Evolutionary conservation across 2,113 vertebrate genomes (phyloP).

Genomic region (Edolisoma coerulescens): DNA sequence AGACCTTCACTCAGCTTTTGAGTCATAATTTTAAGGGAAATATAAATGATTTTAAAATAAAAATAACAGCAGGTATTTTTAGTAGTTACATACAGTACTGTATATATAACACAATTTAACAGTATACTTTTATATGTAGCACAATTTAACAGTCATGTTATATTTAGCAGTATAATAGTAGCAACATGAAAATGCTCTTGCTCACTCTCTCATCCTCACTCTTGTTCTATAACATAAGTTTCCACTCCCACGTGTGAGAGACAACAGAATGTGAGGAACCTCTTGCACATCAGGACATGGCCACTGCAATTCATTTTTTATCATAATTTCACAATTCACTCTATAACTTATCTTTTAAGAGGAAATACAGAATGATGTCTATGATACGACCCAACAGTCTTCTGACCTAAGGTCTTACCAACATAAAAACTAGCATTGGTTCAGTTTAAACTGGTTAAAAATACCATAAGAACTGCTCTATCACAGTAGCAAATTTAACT

Average conservation of each 20-base stretch:
- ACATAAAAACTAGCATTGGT: not conserved
- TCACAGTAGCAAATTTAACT: not conserved
- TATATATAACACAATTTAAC: not conserved
- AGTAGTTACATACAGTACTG: not conserved
- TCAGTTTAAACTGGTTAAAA: not conserved
- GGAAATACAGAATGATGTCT: not conserved
- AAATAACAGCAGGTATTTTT: not conserved
- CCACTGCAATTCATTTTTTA: not conserved
- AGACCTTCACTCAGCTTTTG: not conserved
- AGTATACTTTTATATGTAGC: too few species aligned
- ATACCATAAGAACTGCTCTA: not conserved
- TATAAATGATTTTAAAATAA: not conserved
- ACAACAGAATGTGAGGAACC: not conserved
- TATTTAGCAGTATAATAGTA: not conserved
- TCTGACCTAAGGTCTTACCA: not conserved
- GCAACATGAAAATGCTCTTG: not conserved
- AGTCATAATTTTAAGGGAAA: not conserved
- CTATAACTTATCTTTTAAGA: not conserved
- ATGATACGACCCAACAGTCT: not conserved
- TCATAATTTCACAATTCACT: not conserved
- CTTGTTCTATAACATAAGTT: not conserved
- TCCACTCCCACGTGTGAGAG: not conserved
- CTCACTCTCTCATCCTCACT: not conserved
- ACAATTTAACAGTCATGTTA: not conserved
- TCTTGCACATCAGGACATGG: not conserved